A percentile compares a stretch with the other conserved stretches of the same genome.
Conservation (phyloP, 1,140 invertebrate genomes). For the Drosophila orena region DNA sequence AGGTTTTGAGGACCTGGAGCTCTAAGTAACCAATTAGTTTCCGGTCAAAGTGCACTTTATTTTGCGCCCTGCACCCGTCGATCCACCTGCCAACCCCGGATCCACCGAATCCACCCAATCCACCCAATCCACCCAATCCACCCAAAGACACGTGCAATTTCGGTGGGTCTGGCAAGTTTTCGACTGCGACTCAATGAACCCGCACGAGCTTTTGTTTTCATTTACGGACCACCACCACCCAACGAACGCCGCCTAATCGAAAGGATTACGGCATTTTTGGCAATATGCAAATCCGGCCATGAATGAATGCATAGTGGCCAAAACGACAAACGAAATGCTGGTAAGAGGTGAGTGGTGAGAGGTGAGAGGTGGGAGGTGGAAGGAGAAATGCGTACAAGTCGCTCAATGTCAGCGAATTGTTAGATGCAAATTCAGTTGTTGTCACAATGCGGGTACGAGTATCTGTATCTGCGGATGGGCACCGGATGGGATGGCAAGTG, state of each 20-base stretch:
- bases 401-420: slow-evolving; percentile 72
- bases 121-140: not conserved
- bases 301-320: slow-evolving; percentile 58
- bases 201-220: slow-evolving; percentile 80
- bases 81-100: not conserved
- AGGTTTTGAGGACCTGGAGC: too few relatives aligned
- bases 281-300: slow-evolving; percentile 52
- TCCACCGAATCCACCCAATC: not conserved
- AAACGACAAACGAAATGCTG: not conserved
- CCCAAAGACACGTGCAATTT: slow-evolving; percentile 42
- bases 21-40: too few relatives aligned
- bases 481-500: slow-evolving; percentile 55
- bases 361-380: slow-evolving; percentile 3
- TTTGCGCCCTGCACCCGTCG: not conserved
- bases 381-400: slow-evolving; percentile 63
- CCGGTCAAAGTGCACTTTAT: not conserved
- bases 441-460: slow-evolving; percentile 1
- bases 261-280: slow-evolving; percentile 50
- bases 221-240: slow-evolving; percentile 38
- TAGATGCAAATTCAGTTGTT: slow-evolving; percentile 69
- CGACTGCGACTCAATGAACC: slow-evolving; percentile 74
- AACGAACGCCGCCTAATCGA: slow-evolving; percentile 30
- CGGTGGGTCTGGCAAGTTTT: slow-evolving; percentile 63
- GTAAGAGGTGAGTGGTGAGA: not conserved
- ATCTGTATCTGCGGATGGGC: not conserved